Percentiles rank a stretch among this genome's conserved stretches.
Evolutionary conservation across 2,888 invertebrate species (phyloP).

Genomic region (Erannis defoliaria): DNA sequence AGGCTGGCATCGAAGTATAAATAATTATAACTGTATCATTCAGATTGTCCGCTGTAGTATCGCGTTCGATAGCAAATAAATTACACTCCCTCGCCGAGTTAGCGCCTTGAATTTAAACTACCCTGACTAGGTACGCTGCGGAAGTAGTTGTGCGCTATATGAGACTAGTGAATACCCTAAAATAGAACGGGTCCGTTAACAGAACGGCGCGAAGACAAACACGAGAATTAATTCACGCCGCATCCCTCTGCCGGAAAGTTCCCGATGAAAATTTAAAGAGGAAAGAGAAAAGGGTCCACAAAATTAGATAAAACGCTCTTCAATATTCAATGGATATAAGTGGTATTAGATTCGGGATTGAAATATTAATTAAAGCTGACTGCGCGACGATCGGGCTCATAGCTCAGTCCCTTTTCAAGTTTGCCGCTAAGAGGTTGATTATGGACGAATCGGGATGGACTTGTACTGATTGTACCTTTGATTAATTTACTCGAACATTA

Average conservation of each 20-base stretch:
- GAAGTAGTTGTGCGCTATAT: slow-evolving; percentile 1
- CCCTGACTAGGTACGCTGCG: slow-evolving; percentile 7
- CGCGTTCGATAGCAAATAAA: slow-evolving; percentile 25
- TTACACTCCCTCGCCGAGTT: slow-evolving; percentile 18
- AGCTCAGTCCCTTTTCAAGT: slow-evolving; percentile 18
- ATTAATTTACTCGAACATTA: background rate
- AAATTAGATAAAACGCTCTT: slow-evolving; percentile 49
- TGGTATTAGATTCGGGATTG: slow-evolving; percentile 44
- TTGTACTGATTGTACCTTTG: slow-evolving; percentile 1
- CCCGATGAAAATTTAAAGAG: slow-evolving; percentile 54
- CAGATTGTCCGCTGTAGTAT: slow-evolving; percentile 5
- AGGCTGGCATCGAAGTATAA: slow-evolving; percentile 16
- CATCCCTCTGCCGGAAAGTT: slow-evolving; percentile 46
- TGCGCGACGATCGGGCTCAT: slow-evolving; percentile 29
- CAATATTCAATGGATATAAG: slow-evolving; percentile 48
- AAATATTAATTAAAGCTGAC: slow-evolving; percentile 42
- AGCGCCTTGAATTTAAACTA: slow-evolving; percentile 27
- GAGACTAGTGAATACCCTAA: slow-evolving; percentile 22
- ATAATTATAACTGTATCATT: slow-evolving; percentile 8
- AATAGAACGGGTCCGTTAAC: slow-evolving; percentile 14
- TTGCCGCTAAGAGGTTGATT: slow-evolving; percentile 11
- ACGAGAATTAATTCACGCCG: slow-evolving; percentile 36
- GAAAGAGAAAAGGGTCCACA: slow-evolving; percentile 44
- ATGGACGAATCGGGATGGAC: slow-evolving; percentile 4
- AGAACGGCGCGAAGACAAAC: slow-evolving; percentile 23